These are phyloP conservation scores for Siniperca scherzeri DNA, from an alignment of 2,797 vertebrate species.

Conservation along the genomic window DNA sequence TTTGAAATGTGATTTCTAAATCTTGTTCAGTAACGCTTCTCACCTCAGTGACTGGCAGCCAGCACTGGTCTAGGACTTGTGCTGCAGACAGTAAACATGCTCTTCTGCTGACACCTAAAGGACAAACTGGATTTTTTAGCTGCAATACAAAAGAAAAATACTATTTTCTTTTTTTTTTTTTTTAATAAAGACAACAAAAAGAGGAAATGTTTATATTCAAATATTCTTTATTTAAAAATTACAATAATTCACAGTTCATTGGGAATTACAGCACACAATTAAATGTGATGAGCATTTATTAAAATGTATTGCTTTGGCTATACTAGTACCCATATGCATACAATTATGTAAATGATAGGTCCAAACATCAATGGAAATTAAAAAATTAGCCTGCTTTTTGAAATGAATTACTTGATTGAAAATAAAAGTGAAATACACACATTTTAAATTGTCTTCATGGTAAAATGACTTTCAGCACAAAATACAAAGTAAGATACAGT, in stretches of 20 bases:
- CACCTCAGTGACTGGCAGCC: constrained; percentile 10
- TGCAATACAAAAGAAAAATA: neutral
- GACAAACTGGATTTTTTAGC: constrained; percentile 73
- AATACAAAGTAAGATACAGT: constrained; percentile 46
- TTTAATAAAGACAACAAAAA: neutral
- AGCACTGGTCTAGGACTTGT: constrained; percentile 3
- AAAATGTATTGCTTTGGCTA: constrained; percentile 77
- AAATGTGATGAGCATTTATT: constrained; percentile 61
- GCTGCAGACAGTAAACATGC: constrained; percentile 32
- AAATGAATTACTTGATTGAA: constrained; percentile 37
- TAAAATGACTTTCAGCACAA: constrained; percentile 45
- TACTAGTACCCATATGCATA: constrained; percentile 61
- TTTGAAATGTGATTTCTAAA: constrained; percentile 37
- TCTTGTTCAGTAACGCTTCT: neutral
- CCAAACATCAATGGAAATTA: constrained; percentile 33
- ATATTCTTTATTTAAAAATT: constrained; percentile 81
- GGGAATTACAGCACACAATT: constrained; percentile 71
- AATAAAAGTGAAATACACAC: constrained; percentile 22
- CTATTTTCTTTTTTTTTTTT: neutral
- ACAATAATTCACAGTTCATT: constrained; percentile 84
- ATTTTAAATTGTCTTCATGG: constrained; percentile 29
- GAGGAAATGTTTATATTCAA: constrained; percentile 46
- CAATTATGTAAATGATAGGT: constrained; percentile 57
- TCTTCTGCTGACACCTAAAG: constrained; percentile 88
- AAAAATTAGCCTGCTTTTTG: constrained; percentile 14